Evolutionary conservation across 2,888 invertebrate genomes (phyloP).

Genomic region (Lepidocyrtinus sp.): DNA sequence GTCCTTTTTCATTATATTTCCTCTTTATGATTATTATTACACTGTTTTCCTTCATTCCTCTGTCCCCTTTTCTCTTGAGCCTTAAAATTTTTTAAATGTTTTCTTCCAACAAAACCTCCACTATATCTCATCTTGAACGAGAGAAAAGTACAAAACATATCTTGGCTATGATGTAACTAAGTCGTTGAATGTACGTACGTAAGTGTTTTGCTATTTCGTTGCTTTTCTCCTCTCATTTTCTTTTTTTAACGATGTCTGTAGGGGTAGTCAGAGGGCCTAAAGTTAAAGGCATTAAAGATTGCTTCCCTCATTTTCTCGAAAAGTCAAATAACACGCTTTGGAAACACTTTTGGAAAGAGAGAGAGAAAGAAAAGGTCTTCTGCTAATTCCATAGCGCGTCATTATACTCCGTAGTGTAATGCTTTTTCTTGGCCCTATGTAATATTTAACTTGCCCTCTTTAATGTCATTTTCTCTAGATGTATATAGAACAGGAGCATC

Average conservation of each 20-base stretch:
- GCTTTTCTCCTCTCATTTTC: not conserved
- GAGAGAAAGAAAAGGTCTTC: constrained; percentile 22
- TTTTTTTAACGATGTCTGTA: constrained; percentile 31
- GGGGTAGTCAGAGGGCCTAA: not conserved
- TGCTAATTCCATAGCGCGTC: constrained; percentile 23
- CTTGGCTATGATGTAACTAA: not conserved
- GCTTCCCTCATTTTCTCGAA: constrained; percentile 22
- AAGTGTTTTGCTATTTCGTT: not conserved
- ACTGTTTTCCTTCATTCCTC: not conserved
- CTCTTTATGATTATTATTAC: constrained; percentile 41
- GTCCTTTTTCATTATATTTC: not conserved
- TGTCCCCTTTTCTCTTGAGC: not conserved
- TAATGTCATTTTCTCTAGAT: not conserved
- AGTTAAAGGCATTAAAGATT: constrained; percentile 26
- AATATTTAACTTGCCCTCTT: not conserved
- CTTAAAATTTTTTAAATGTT: constrained; percentile 23
- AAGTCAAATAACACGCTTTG: constrained; percentile 31
- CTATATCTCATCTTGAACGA: constrained; percentile 1
- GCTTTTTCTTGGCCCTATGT: not conserved
- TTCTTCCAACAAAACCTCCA: not conserved
- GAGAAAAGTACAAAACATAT: not conserved
- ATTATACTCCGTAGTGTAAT: constrained; percentile 9
- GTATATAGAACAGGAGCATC: not conserved
- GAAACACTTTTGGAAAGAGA: constrained; percentile 25
- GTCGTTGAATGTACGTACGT: not conserved